phyloP scores from a whole-genome alignment of 2,113 vertebrate genomes.

The Oncorhynchus mykiss region DNA sequence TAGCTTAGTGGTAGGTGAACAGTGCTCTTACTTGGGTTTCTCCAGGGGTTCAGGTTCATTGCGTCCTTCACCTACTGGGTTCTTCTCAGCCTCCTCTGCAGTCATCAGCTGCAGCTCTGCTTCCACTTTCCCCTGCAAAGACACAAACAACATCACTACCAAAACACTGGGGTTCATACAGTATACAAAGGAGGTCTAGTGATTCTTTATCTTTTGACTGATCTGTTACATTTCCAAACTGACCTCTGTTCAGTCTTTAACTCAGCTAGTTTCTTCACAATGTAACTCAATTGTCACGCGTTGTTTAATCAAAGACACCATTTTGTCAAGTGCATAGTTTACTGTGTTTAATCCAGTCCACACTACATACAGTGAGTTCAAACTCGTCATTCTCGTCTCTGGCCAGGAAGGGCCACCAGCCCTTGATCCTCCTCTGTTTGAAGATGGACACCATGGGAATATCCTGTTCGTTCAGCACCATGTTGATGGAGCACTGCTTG shows the following conservation, averaged over 20 bases:
- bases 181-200: not conserved
- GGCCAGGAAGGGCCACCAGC: conserved; percentile 97
- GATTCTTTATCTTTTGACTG: no score
- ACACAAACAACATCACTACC: not conserved
- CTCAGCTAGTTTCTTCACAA: not conserved
- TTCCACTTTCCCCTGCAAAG: conserved; percentile 90
- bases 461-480: conserved; percentile 87
- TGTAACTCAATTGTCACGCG: no score
- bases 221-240: no score
- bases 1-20: no score
- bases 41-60: conserved; percentile 96
- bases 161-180: not conserved
- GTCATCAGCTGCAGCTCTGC: conserved; percentile 94
- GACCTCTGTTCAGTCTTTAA: not conserved
- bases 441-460: conserved; percentile 96
- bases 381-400: conserved; percentile 94
- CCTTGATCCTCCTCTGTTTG: conserved; percentile 97
- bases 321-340: no score
- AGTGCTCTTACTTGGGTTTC: conserved; percentile 92
- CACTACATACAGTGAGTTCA: conserved; percentile 83
- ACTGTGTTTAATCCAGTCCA: no score
- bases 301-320: no score
- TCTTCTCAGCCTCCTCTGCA: conserved; percentile 93
- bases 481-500: conserved; percentile 91
- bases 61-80: conserved; percentile 89